Base-by-base conservation (phyloP, 2,888 invertebrate species). In the Drosophila helvetica region DNA sequence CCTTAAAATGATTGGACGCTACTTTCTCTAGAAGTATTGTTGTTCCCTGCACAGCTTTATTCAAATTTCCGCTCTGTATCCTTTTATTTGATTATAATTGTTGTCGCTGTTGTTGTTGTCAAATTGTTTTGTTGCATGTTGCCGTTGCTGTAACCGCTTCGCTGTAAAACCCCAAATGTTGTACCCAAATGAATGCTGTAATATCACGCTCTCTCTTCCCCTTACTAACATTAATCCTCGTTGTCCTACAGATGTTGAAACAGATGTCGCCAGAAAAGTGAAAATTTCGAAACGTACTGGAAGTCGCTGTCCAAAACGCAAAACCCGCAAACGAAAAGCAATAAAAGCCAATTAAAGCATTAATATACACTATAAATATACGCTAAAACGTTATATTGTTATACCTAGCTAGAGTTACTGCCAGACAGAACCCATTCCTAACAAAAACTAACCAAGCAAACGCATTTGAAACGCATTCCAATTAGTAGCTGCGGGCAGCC, bases 401-500 rank as follows among this genome's bases (percentile, higher is more conserved):
- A 69, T 71, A 72, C 65, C 68, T 72, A 76, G 74, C 78, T 77
- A 78, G 80, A 77, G 88, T 76, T 84, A 73, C 48, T 64, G 53
- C 33, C 33, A 33, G 33, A 10, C 68, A 10, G 38, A 46, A 45
- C 71, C 56, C 53, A 63, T 55, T 45, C 56, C 47, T 45, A 69
- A 69, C 51, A 46, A 61, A 69, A 69, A 82, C 86, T 79, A 89
- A 86, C 81, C 77, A 69, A 63, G 62, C 6, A 74, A 86, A 73
- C 72, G 71, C 71, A 71, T 71, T 71, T 72, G 51, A 74, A 63
- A 74, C 86, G 81, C 85, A 87, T 85, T 88, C 81, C 76, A 75
- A 72, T 72, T 62, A 88, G 89, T 88, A 84, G 81, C 82, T 65
- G 65, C 65, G 55, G 89, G 86, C 88, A 85, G 67, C 65, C 60